These are phyloP conservation scores for Thermophis baileyi DNA, from an alignment of 2,113 vertebrate genomes.

Conservation along the genomic window DNA sequence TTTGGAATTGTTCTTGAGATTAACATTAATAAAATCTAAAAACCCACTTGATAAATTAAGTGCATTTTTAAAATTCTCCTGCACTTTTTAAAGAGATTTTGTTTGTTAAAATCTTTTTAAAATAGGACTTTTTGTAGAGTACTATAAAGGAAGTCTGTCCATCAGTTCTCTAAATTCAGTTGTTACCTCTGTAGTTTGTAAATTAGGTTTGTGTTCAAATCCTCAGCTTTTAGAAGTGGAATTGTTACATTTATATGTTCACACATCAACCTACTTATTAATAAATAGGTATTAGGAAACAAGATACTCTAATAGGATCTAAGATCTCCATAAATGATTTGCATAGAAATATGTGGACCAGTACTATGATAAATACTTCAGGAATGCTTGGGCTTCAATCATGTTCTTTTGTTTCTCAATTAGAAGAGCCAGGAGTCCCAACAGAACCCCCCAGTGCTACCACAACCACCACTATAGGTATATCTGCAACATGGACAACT, in stretches of 20 bases:
- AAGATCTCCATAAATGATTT: neutral
- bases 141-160: neutral
- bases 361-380: neutral
- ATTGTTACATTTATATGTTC: neutral
- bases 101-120: too few species aligned
- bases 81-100: neutral
- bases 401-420: neutral
- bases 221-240: neutral
- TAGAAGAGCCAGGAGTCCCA: slow-evolving; percentile 85
- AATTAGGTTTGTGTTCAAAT: neutral
- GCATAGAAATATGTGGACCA: neutral
- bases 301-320: neutral
- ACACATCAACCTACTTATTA: neutral
- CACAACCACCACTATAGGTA: slow-evolving; percentile 97
- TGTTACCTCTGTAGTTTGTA: neutral
- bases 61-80: neutral
- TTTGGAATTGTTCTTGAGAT: neutral
- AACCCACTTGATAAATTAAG: neutral
- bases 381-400: neutral
- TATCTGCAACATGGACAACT: slow-evolving; percentile 95
- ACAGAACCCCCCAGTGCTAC: slow-evolving; percentile 97
- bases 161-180: neutral
- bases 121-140: neutral
- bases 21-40: neutral
- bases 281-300: neutral